Evolutionary conservation across 2,888 invertebrate species (phyloP).

Genomic region (Hypercompe scribonia): DNA sequence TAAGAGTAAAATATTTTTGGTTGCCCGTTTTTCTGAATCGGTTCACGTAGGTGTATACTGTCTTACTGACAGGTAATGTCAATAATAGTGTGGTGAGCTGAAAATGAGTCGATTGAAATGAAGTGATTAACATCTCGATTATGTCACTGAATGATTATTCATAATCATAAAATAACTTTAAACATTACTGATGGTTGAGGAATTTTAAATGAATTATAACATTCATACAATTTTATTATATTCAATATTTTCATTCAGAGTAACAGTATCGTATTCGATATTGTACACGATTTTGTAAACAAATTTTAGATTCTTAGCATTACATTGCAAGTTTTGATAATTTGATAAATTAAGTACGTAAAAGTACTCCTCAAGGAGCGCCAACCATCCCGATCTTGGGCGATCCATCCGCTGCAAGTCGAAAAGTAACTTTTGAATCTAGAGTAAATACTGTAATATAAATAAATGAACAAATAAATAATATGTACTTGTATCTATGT

Average conservation of each 20-base stretch:
- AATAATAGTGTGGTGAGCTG: not conserved
- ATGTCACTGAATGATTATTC: constrained; percentile 7
- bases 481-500: no score
- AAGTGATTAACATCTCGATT: constrained; percentile 5
- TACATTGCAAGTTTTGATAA: no score
- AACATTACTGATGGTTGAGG: constrained; percentile 5
- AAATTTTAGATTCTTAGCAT: not conserved
- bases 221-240: not conserved
- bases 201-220: constrained; percentile 5
- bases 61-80: not conserved
- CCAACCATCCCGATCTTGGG: no score
- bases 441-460: no score
- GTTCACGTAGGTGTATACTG: not conserved
- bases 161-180: constrained; percentile 9
- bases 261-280: not conserved
- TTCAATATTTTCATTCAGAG: not conserved
- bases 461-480: no score
- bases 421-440: no score
- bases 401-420: no score
- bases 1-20: not conserved
- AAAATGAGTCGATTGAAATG: not conserved
- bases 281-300: not conserved
- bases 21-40: not conserved
- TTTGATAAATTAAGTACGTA: no score
- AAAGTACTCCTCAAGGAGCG: no score